Evolutionary conservation across 2,113 vertebrate species (phyloP), one percentile per base, ranked within the genome.

Genomic region (Pterophyllum scalare): DNA sequence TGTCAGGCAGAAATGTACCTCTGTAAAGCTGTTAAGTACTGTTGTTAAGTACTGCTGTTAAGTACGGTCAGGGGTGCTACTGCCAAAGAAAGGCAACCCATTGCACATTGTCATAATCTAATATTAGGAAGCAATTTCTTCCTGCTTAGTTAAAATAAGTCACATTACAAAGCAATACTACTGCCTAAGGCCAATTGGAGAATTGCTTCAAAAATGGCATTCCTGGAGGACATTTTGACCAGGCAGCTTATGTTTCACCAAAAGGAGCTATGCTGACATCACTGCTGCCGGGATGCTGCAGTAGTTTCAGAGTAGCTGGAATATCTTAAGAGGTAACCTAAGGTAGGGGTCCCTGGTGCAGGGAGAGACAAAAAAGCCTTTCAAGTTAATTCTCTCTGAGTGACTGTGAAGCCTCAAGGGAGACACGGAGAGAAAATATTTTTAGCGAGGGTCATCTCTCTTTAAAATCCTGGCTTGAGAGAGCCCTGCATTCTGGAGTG

Each of bases 341-440:
- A 57, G 84, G 87, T 82, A 13, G 31, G 52, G 67, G 20, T 83
- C 64, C 59, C 56, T 82, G 88, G 65, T 87, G 85, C 75, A 60
- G 11, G 24, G n/a, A 56, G 75, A 75, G 83, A 84, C 40, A 59
- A 72, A 78, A 70, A 85, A 81, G 38, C 54, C 28, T 85, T 89
- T 85, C 78, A 61, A 80, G 74, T 77, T 79, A 54, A 60, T 82
- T 54, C 46, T 74, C n/a, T 82, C 72, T 64, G 82, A 89, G 87
- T 79, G 85, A 76, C 72, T 83, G 14, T 81, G 43, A 31, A 87
- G 77, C 80, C 81, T 82, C 14, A 15, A 72, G 84, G 58, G 59
- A 65, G 67, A 77, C 38, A 1, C 20, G 11, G 67, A 54, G 67
- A 67, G 76, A 76, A 64, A 24, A 72, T 72, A 49, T 31, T 20